Evolutionary conservation across 92 coral and sea anemone genomes (phyloP).

Genomic region (Meandrina meandrites): DNA sequence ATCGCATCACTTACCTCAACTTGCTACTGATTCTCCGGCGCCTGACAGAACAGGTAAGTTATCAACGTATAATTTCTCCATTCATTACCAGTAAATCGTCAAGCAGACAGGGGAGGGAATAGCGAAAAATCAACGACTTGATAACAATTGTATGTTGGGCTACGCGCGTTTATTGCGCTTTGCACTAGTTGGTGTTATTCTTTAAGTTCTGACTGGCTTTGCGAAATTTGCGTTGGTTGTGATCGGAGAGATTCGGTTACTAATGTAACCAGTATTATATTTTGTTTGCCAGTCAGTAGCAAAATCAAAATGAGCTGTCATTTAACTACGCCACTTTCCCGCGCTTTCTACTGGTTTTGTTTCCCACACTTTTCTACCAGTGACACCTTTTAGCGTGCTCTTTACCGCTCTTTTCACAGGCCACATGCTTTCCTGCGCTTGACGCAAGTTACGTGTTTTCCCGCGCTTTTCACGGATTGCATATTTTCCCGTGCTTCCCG

Average conservation of each 20-base stretch:
- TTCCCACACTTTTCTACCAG: too few relatives aligned
- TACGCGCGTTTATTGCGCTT: background rate
- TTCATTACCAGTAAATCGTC: background rate
- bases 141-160: background rate
- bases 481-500: background rate
- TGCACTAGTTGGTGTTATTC: background rate
- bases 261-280: too few relatives aligned
- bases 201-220: too few relatives aligned
- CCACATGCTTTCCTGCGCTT: background rate
- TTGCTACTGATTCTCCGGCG: conserved; percentile 69
- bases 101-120: background rate
- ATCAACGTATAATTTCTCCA: background rate
- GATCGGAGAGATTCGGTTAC: too few relatives aligned
- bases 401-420: background rate
- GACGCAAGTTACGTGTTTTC: background rate
- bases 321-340: background rate
- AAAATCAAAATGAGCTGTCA: too few relatives aligned
- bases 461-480: background rate
- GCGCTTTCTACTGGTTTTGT: background rate
- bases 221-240: background rate
- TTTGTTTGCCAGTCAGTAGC: too few relatives aligned
- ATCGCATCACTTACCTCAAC: conserved; percentile 69
- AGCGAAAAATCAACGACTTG: background rate
- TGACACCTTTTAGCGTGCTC: background rate
- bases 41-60: conserved; percentile 70